Evolutionary conservation across 2,113 vertebrate species (phyloP).

Genomic region (Pteropus alecto): DNA sequence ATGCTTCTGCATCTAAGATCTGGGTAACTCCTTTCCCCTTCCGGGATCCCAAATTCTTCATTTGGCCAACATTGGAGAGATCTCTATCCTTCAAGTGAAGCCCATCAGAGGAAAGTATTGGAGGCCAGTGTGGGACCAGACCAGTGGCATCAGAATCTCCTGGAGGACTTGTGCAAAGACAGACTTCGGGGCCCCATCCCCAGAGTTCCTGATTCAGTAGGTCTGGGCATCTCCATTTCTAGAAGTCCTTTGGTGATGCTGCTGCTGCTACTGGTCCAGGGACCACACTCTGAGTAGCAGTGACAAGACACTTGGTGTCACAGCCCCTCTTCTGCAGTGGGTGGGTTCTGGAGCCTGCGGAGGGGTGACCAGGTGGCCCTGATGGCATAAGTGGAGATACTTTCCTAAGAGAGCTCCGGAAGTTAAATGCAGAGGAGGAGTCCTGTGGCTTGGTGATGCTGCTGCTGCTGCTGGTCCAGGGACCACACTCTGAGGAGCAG

Average conservation of each 20-base stretch:
- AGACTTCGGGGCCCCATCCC: not conserved
- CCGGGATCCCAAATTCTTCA: not conserved
- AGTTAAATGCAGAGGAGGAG: not conserved
- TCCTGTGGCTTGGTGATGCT: not conserved
- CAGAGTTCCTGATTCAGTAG: not conserved
- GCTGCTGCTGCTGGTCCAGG: not conserved
- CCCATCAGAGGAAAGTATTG: not conserved
- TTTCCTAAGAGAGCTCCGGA: conserved; percentile 67
- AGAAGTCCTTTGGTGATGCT: too few relatives aligned
- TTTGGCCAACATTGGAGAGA: not conserved
- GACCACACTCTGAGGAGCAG: not conserved
- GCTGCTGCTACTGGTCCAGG: not conserved
- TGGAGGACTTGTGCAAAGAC: not conserved
- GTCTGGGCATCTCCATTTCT: not conserved
- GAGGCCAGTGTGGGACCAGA: not conserved
- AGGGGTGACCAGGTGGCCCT: too few relatives aligned
- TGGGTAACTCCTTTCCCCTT: not conserved
- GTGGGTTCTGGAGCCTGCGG: not conserved
- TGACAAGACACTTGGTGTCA: not conserved
- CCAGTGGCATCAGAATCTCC: not conserved
- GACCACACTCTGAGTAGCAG: not conserved
- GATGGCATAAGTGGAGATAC: conserved; percentile 44
- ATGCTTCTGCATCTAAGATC: not conserved
- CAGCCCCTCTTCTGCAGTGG: not conserved
- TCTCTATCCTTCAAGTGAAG: not conserved